Evolutionary conservation across 1,140 invertebrate genomes (phyloP).

Genomic region (Acromyrmex echinatior): DNA sequence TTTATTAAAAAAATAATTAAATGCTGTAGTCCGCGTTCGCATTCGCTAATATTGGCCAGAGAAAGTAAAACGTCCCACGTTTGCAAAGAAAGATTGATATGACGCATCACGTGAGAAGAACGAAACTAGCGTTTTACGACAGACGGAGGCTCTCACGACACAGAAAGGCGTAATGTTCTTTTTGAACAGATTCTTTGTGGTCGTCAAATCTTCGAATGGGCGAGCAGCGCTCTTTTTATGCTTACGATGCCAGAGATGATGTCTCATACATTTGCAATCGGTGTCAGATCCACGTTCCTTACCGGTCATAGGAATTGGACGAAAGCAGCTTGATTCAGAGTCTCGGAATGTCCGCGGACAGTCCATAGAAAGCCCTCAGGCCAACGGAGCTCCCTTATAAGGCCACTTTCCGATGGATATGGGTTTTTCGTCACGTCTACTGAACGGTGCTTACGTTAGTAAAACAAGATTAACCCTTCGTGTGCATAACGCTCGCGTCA

Average conservation of each 20-base stretch:
- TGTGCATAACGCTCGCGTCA: no score
- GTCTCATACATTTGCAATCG: conserved; percentile 46
- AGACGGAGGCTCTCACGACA: background rate
- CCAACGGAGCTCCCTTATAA: conserved; percentile 66
- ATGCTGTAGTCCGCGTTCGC: background rate
- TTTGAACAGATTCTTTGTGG: conserved; percentile 41
- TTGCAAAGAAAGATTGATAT: conserved; percentile 15
- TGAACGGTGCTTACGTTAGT: background rate
- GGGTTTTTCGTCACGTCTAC: conserved; percentile 71
- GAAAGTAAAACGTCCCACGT: background rate
- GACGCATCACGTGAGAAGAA: background rate
- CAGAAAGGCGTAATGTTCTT: conserved; percentile 34
- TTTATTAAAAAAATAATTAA: background rate
- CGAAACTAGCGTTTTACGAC: conserved; percentile 16
- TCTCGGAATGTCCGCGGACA: conserved; percentile 77
- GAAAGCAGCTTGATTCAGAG: conserved; percentile 69
- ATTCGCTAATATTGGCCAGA: background rate
- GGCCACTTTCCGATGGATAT: conserved; percentile 74
- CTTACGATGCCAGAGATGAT: conserved; percentile 26
- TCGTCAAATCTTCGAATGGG: conserved; percentile 29
- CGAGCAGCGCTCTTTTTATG: conserved; percentile 19
- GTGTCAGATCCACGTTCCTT: conserved; percentile 45
- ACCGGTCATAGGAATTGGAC: conserved; percentile 20
- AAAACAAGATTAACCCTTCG: background rate
- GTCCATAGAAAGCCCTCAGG: conserved; percentile 70